phyloP scores from a whole-genome alignment of 2,888 invertebrate genomes.

The Xiphydria camelus region DNA sequence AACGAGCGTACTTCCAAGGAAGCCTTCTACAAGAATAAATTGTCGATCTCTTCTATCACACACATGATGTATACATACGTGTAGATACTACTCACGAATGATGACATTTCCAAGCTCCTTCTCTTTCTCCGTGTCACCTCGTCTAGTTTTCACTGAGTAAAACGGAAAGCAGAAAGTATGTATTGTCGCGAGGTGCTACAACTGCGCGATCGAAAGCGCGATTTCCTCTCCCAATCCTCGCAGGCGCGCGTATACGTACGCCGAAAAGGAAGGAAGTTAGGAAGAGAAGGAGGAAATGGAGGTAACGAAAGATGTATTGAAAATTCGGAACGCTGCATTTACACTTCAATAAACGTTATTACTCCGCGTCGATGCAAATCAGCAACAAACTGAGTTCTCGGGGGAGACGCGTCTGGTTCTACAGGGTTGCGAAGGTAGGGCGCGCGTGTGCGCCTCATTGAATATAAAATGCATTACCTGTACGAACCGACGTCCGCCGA shows the following conservation, averaged over 20 bases:
- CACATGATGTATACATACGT: no score
- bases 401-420: slow-evolving; percentile 5
- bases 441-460: slow-evolving; percentile 16
- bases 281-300: no score
- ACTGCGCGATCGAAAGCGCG: background rate
- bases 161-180: no score
- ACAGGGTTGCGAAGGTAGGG: slow-evolving; percentile 6
- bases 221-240: background rate
- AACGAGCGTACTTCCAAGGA: no score
- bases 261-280: background rate
- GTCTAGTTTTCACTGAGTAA: no score
- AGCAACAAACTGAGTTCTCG: slow-evolving; percentile 30
- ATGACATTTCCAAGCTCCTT: no score
- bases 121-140: no score
- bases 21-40: no score
- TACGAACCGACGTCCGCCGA: slow-evolving; percentile 1
- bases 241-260: background rate
- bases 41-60: no score
- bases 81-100: no score
- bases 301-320: slow-evolving; percentile 30
- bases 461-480: slow-evolving; percentile 23
- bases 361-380: slow-evolving; percentile 41
- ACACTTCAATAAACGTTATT: slow-evolving; percentile 46
- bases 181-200: no score
- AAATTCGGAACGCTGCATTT: slow-evolving; percentile 39